phyloP scores from a whole-genome alignment of 2,797 vertebrate genomes.

The Coluber constrictor region DNA sequence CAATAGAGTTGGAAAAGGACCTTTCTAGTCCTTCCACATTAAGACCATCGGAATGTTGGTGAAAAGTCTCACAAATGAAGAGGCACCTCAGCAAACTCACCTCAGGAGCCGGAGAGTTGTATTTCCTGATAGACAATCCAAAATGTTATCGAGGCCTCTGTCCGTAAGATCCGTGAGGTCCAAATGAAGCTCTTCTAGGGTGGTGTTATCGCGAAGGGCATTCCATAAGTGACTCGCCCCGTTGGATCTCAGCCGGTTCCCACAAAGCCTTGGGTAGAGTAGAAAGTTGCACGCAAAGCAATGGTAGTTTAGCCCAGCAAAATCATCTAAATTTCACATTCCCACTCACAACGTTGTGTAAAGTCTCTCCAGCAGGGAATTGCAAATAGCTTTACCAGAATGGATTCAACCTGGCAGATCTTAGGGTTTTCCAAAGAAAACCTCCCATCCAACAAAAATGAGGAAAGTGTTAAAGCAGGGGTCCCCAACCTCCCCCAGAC shows the following conservation, averaged over 20 bases:
- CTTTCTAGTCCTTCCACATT: no score
- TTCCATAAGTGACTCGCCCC: slow-evolving; percentile 68
- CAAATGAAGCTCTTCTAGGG: slow-evolving; percentile 71
- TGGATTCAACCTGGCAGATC: no score
- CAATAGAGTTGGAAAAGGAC: no score
- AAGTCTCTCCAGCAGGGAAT: neutral
- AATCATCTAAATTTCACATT: neutral
- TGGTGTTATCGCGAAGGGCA: slow-evolving; percentile 65
- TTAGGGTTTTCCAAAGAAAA: neutral
- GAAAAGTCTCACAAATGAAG: neutral
- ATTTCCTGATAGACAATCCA: slow-evolving; percentile 67
- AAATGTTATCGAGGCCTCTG: slow-evolving; percentile 67
- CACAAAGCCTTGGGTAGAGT: slow-evolving; percentile 65
- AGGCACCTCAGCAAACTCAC: slow-evolving; percentile 43
- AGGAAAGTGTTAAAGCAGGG: neutral
- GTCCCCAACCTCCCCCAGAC: no score
- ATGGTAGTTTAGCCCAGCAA: neutral
- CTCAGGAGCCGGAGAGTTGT: slow-evolving; percentile 65
- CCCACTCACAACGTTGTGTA: neutral
- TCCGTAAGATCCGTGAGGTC: slow-evolving; percentile 75
- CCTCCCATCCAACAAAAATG: no score
- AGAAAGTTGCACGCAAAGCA: neutral
- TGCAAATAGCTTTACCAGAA: neutral
- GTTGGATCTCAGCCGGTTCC: slow-evolving; percentile 69
- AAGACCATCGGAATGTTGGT: no score